Base-by-base conservation (phyloP, 2,888 invertebrate species). In the Drosophila formosana region DNA sequence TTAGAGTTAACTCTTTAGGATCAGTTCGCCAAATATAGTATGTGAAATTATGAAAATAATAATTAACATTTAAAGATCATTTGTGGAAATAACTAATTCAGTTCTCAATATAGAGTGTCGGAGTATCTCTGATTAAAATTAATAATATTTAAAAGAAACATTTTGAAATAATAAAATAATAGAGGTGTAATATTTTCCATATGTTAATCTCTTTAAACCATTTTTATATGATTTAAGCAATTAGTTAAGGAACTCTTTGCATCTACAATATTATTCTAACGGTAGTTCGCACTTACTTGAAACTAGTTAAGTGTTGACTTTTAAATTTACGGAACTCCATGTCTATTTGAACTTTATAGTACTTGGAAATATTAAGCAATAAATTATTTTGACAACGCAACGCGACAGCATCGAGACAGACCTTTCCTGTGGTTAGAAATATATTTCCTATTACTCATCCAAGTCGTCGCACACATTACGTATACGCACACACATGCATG, bases 401-500 rank as follows among this genome's bases (percentile, higher is more conserved):
- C 3, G 39, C 23, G 25, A 55, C 43, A 53, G 32, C 11, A 68
- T 50, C 43, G 23, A 8, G 8, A 43, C 47, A 45, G 26, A 25
- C 13, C 13, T 65, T 49, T 46, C 4, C 26, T 26, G 7, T 2
- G 11, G n/a, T 46, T 47, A 43, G n/a, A 25, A 28, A 51, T 75
- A 26, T 18, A 25, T 60, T 23, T 32, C n/a, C 13, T 30, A 32
- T 74, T 71, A 45, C 76, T 74, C 74, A 74, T 34, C 39, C 18
- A 13, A 41, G 6, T 7, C 23, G 7, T 23, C 28, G 51, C 18
- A 45, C 26, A 45, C 28, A 52, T 39, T 26, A 13, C 13, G 39
- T 52, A 52, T 23, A 13, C 18, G 37, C 9, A 39, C 4, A 52
- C 11, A 39, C 8, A 39, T 7, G 13, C n/a, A 11, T 3, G 18